Evolutionary conservation across 2,888 invertebrate species (phyloP), one percentile per base, ranked within the genome.

Genomic region (Drosophila barbarae): DNA sequence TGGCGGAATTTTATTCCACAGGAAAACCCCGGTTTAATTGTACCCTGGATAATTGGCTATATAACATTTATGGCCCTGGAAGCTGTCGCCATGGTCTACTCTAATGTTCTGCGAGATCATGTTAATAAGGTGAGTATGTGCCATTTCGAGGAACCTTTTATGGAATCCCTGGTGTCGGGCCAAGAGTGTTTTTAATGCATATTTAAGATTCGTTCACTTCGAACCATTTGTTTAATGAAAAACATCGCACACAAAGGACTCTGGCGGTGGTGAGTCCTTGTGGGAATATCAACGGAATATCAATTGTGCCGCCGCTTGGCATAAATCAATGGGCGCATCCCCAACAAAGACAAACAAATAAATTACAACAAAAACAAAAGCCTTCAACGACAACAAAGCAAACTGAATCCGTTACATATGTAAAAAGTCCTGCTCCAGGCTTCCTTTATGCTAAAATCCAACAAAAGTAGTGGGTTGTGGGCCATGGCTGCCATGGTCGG

Each of bases 51-150:
- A 80, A 93, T 95, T 73, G 94, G 94, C 73, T 93, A 93, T 86
- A 94, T 95, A 89, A 94, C 94, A 13, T 94, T 94, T 89, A 94
- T 94, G 93, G 93, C 95, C 49, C 89, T 95, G 73, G 95, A 95
- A 89, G 94, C 94, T 39, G 94, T 95, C 89, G 93, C 94, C 64
- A 93, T 94, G 93, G 94, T 95, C 60, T 95, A 95, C 89, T 94
- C 94, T 64, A 95, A 95, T 90, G 94, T 95, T 67, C 91, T 95
- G 73, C 92, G 95, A 88, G 95, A 95, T 90, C 95, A 95, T 89
- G 94, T 95, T 74, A 95, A 95, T 90, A 93, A 93, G 91, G 95
- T 94, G 90, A 92, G 91, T 79, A 51, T 49, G 12, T 32, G 3
- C 18, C 42, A 34, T 18, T 18, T 8, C 32, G 2, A 6, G 13